Conservation (phyloP, 2,888 invertebrate genomes). For the Heliconius ethilla region DNA sequence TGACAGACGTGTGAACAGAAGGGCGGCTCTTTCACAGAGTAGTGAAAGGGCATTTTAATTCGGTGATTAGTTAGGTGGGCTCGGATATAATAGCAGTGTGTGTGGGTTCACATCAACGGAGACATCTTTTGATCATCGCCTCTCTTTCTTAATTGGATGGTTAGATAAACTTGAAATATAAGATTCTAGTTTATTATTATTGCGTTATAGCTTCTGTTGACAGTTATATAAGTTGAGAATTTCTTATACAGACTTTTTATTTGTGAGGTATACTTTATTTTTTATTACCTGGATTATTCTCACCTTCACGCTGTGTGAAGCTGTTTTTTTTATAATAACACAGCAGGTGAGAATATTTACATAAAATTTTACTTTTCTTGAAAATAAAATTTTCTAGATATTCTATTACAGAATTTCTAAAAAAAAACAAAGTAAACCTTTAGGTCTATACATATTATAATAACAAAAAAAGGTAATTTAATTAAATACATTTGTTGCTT, state of each 20-base stretch:
- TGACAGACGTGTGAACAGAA: conserved; percentile 76
- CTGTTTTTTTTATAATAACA: too few relatives aligned
- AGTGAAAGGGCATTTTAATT: conserved; percentile 54
- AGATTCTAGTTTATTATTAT: conserved; percentile 7
- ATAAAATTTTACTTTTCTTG: too few relatives aligned
- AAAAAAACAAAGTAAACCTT: too few relatives aligned
- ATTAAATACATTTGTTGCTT: conserved; percentile 26
- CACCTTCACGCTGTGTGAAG: too few relatives aligned
- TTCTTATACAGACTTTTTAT: neutral
- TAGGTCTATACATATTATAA: neutral
- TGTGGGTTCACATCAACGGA: conserved; percentile 48
- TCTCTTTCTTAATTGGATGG: conserved; percentile 30
- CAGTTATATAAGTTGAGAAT: neutral
- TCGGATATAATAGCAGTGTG: conserved; percentile 43
- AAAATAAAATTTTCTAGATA: too few relatives aligned
- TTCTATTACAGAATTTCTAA: too few relatives aligned
- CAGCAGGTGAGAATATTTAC: too few relatives aligned
- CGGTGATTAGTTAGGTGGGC: conserved; percentile 49
- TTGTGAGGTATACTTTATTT: neutral
- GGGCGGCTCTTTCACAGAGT: conserved; percentile 69
- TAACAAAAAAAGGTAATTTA: conserved; percentile 18
- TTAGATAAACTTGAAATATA: conserved; percentile 13
- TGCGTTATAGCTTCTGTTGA: conserved; percentile 4
- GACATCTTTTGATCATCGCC: conserved; percentile 42
- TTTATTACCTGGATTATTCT: too few relatives aligned